Base-by-base conservation (phyloP, 2,113 vertebrate species). In the Oostethus manadensis region DNA sequence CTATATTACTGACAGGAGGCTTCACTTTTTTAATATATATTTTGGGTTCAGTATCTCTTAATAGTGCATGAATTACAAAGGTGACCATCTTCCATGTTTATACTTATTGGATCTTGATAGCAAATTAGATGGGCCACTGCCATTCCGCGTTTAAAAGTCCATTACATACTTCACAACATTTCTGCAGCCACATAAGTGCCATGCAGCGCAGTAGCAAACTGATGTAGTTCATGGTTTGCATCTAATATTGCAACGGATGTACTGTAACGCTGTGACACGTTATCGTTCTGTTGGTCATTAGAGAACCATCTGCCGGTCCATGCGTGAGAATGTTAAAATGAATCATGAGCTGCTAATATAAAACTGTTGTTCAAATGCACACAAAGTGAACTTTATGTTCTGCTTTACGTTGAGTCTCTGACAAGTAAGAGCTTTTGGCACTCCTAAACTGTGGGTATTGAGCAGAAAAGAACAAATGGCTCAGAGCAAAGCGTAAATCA, bases 251-350 rank as follows among this genome's bases (percentile, higher is more conserved):
- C 50, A 51, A 68, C 74, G 4, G 58, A 66, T 62, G 61, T 58
- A 60, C 57, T 43, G 60, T 43, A 58, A 56, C 73, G 56, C 64
- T 51, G 62, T 57, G 57, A 26, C 18, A 66, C 46, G 63, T 62
- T 23, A 77, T 66, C 56, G 47, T 58, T 70, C 35, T 64, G 58
- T 62, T 79, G 47, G 54, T 75, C 64, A 71, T 17, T 67, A 57
- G 59, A 64, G 57, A 77, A 57, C 60, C 60, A 67, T 78, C 78
- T 79, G 73, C 43, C 33, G 1, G 11, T 18, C 62, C 66, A 70
- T 66, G 0, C 13, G 14, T 49, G 60, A 43, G 42, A 70, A 38
- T 1, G 1, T 51, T 17, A 13, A 64, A 51, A 23, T 53, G 46
- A 66, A 61, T 14, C 21, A 43, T 29, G 40, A 56, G 40, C 64